Conservation (phyloP, 2,797 vertebrate genomes). For the Acanthiza pusilla region DNA sequence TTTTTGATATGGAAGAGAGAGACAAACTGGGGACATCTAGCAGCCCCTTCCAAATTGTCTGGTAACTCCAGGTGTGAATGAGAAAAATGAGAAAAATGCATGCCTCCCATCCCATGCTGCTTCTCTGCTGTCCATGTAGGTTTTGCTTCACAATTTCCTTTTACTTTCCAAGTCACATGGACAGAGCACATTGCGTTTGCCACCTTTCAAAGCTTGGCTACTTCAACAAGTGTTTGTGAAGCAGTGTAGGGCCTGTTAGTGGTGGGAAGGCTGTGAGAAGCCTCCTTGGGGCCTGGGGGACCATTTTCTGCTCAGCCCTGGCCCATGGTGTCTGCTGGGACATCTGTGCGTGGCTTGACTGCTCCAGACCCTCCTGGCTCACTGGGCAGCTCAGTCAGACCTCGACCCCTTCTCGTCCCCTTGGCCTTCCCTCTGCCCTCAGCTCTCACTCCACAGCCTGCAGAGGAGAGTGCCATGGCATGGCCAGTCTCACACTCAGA, state of each 20-base stretch:
- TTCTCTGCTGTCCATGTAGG: background rate
- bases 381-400: background rate
- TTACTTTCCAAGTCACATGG: background rate
- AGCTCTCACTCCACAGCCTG: background rate
- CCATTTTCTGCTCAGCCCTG: background rate
- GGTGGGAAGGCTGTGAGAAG: background rate
- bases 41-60: background rate
- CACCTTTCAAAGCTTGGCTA: background rate
- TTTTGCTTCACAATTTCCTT: background rate
- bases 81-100: background rate
- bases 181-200: background rate
- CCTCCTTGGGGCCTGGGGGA: fast-evolving
- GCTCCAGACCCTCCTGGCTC: fast-evolving
- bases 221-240: background rate
- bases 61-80: background rate
- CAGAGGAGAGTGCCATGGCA: background rate
- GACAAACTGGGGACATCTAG: background rate
- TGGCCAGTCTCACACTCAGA: background rate
- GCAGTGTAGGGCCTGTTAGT: fast-evolving
- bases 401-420: fast-evolving
- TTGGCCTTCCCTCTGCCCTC: background rate
- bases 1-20: background rate
- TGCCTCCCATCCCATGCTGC: background rate
- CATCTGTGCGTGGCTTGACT: background rate
- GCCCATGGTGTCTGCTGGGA: fast-evolving